phyloP scores from a whole-genome alignment of 2,888 invertebrate genomes.

The Drosophila aldrichi region DNA sequence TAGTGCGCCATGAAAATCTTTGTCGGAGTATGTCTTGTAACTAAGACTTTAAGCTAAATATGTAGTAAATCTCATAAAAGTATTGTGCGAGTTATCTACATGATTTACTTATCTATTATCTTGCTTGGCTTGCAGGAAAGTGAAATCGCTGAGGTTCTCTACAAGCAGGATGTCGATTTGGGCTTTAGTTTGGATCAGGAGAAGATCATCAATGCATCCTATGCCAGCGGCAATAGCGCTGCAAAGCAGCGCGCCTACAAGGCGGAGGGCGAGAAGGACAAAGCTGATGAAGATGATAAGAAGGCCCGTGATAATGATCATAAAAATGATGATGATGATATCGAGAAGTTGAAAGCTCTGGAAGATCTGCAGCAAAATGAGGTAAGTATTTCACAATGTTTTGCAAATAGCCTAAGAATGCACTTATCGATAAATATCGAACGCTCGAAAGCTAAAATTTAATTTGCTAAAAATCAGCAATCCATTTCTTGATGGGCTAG shows the following conservation, averaged over 20 bases:
- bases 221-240: constrained; percentile 64
- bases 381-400: constrained; percentile 82
- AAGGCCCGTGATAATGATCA: constrained; percentile 10
- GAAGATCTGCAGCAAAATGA: constrained; percentile 86
- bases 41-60: constrained; percentile 2
- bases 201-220: constrained; percentile 70
- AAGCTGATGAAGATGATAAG: neutral
- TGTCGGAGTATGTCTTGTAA: constrained; percentile 27
- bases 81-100: neutral
- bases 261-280: constrained; percentile 22
- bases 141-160: constrained; percentile 96
- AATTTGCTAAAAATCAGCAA: neutral
- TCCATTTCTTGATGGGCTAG: neutral
- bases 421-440: neutral
- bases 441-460: neutral
- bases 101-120: neutral
- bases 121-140: constrained; percentile 89
- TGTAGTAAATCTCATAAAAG: constrained; percentile 18
- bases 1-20: constrained; percentile 25
- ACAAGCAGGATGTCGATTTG: constrained; percentile 98
- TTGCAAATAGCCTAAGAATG: neutral
- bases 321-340: constrained; percentile 85
- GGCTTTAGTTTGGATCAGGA: constrained; percentile 90
- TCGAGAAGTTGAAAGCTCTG: constrained; percentile 90
- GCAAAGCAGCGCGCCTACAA: constrained; percentile 27